Evolutionary conservation across 2,888 invertebrate species (phyloP).

Genomic region (Flabesymbios commensalis): DNA sequence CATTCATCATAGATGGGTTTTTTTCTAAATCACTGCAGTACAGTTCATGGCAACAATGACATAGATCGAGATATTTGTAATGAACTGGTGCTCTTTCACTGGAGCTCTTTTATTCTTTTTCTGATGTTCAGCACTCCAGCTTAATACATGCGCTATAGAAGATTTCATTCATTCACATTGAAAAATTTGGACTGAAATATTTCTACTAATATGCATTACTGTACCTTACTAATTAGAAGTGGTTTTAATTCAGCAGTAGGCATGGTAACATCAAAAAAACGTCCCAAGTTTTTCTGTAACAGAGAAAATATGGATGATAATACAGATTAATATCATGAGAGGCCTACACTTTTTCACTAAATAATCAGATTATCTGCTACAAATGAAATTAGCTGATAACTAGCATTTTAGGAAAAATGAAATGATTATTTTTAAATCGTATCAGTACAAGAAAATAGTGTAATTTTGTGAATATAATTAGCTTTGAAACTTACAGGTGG

Average conservation of each 20-base stretch:
- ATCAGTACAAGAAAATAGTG: too few relatives aligned
- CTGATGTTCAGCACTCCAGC: too few relatives aligned
- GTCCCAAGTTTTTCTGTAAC: conserved; percentile 26
- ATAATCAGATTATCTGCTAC: background rate
- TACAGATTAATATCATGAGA: background rate
- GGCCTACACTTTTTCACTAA: background rate
- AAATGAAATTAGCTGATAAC: background rate
- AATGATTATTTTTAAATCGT: background rate
- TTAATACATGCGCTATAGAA: too few relatives aligned
- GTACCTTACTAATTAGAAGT: conserved; percentile 87
- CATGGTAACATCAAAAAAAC: conserved; percentile 80
- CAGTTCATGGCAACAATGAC: background rate
- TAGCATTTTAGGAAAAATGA: background rate
- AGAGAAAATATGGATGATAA: background rate
- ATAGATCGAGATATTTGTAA: too few relatives aligned
- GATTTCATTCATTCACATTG: too few relatives aligned
- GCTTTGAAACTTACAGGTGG: conserved; percentile 76
- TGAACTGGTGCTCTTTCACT: too few relatives aligned
- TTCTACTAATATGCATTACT: too few relatives aligned
- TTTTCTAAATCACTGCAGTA: too few relatives aligned
- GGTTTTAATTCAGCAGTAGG: conserved; percentile 92
- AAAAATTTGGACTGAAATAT: too few relatives aligned
- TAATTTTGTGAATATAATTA: too few relatives aligned
- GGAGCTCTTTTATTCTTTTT: too few relatives aligned
- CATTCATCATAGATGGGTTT: too few relatives aligned